Evolutionary conservation across 2,113 vertebrate genomes (phyloP).

Genomic region (Camelus dromedarius): DNA sequence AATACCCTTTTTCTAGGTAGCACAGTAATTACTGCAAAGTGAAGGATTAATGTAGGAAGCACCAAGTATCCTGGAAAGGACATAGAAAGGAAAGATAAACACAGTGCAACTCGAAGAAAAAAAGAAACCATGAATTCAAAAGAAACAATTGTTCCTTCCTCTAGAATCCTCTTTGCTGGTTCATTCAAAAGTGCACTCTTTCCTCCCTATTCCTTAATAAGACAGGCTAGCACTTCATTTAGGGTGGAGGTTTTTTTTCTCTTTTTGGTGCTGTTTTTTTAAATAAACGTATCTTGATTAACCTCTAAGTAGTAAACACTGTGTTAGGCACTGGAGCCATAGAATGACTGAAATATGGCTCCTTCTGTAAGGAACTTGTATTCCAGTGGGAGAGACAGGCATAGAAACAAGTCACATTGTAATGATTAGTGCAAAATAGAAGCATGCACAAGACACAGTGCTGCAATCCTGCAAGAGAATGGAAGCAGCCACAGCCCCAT

Average conservation of each 20-base stretch:
- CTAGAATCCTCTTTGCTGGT: background rate
- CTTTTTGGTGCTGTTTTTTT: background rate
- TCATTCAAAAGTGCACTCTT: background rate
- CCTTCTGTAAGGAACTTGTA: background rate
- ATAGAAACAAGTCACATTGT: background rate
- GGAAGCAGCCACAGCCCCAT: background rate
- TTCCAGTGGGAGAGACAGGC: background rate
- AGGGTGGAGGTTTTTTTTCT: no score
- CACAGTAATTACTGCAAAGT: background rate
- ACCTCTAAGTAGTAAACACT: background rate
- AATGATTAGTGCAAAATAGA: background rate
- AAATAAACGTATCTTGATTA: background rate
- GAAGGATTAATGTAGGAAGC: background rate
- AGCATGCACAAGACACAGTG: background rate
- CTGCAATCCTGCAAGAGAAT: background rate
- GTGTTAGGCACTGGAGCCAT: background rate
- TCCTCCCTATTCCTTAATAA: background rate
- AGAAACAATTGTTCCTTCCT: background rate
- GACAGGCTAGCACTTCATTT: background rate
- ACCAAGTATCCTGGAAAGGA: background rate
- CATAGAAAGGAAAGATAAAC: background rate
- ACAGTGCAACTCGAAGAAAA: background rate
- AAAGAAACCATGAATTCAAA: constrained; percentile 41
- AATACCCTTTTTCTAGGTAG: background rate
- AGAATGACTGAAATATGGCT: background rate